Conservation (phyloP, 2,797 vertebrate genomes). For the Ctenopoma kingsleyae region DNA sequence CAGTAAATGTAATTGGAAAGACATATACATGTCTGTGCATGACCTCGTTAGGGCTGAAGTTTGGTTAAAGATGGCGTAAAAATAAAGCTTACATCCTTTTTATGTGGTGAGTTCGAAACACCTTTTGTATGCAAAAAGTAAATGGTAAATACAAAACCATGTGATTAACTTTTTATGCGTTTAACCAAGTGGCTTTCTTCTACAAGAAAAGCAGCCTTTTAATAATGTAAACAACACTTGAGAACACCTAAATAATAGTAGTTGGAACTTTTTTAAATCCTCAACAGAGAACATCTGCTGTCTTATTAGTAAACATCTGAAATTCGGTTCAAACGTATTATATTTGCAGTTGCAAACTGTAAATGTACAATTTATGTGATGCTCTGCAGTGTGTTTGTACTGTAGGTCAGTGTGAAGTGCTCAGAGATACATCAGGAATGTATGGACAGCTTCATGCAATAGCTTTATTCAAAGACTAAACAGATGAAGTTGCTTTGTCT, state of each 20-base stretch:
- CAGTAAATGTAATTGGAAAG: conserved; percentile 12
- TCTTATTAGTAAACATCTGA: background rate
- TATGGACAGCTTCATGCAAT: background rate
- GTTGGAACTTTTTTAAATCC: background rate
- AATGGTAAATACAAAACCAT: background rate
- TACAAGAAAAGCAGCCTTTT: background rate
- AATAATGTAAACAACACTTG: background rate
- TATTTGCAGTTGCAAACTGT: background rate
- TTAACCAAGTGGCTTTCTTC: background rate
- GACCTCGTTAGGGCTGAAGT: conserved; percentile 20
- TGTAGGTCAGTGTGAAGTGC: background rate
- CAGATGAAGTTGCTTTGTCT: conserved; percentile 4
- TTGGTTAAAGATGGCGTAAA: conserved; percentile 5
- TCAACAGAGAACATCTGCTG: background rate
- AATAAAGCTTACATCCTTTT: conserved; percentile 19
- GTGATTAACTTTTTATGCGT: background rate
- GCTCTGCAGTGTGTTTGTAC: background rate
- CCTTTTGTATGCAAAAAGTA: background rate
- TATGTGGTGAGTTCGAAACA: conserved; percentile 30
- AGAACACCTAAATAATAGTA: background rate
- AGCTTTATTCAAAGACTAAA: background rate
- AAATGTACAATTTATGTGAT: background rate
- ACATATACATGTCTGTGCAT: conserved; percentile 9
- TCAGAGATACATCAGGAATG: background rate
- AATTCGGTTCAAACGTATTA: too few species aligned